Conservation (phyloP, 2,797 vertebrate genomes). For the Neosilurus mollespiculum region DNA sequence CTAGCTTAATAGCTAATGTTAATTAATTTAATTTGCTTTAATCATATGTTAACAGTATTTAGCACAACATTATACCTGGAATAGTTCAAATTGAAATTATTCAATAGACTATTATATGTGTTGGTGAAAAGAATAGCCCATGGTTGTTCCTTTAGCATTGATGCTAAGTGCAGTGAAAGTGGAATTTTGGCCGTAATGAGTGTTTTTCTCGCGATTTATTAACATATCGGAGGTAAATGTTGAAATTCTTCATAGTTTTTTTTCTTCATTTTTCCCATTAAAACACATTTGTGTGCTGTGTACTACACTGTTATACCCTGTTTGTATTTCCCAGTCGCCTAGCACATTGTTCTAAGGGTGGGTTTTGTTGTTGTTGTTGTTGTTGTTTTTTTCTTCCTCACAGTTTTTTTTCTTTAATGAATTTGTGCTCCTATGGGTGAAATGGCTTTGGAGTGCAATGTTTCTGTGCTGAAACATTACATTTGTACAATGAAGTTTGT, state of each 20-base stretch:
- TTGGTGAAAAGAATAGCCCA: background rate
- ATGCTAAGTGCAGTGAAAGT: background rate
- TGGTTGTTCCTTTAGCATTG: background rate
- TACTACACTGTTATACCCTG: background rate
- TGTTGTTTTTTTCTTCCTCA: too few relatives aligned
- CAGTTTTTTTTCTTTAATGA: background rate
- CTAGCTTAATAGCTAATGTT: background rate
- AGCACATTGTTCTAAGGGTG: background rate
- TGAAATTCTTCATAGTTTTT: background rate
- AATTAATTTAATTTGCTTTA: background rate
- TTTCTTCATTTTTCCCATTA: background rate
- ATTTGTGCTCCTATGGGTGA: conserved; percentile 9
- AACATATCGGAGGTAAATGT: conserved; percentile 11
- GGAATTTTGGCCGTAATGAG: too few relatives aligned
- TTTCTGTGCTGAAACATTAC: conserved; percentile 27
- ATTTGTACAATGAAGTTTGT: conserved; percentile 30
- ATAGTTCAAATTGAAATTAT: background rate
- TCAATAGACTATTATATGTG: background rate
- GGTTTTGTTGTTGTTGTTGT: too few relatives aligned
- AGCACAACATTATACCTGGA: too few relatives aligned
- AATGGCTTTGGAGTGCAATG: background rate
- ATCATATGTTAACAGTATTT: background rate
- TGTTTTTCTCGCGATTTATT: background rate
- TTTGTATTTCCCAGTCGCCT: background rate
- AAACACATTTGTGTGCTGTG: background rate